A percentile compares a stretch with the other conserved stretches of the same genome.
Evolutionary conservation across 2,888 invertebrate species (phyloP).

Genomic region (Euplagia quadripunctaria): DNA sequence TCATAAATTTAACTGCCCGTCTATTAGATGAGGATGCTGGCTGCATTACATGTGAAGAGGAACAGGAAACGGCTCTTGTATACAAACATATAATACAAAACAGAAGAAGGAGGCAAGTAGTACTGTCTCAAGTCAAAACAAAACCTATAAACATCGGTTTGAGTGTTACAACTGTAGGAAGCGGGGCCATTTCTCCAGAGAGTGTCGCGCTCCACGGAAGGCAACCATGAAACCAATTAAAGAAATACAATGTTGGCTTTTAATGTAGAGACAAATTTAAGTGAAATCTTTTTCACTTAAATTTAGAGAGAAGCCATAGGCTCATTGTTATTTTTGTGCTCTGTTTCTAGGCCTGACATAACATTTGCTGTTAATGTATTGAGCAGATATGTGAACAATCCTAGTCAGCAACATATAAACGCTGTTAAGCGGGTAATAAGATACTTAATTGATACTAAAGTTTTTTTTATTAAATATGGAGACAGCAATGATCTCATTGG

Average conservation of each 20-base stretch:
- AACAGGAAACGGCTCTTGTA: too few species aligned
- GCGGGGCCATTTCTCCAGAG: too few species aligned
- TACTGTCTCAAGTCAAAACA: too few species aligned
- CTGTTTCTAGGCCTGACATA: slow-evolving; percentile 43
- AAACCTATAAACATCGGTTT: too few species aligned
- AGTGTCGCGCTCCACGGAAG: too few species aligned
- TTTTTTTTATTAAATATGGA: slow-evolving; percentile 45
- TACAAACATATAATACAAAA: not conserved
- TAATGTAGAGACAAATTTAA: too few species aligned
- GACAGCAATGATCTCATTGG: slow-evolving; percentile 35
- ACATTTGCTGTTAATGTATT: slow-evolving; percentile 36
- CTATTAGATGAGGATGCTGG: too few species aligned
- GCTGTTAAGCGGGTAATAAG: slow-evolving; percentile 44
- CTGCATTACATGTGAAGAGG: not conserved
- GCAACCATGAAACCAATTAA: too few species aligned
- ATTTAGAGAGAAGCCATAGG: slow-evolving; percentile 44
- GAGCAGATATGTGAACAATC: slow-evolving; percentile 45
- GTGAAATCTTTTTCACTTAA: not conserved
- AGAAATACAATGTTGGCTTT: too few species aligned
- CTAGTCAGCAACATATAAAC: slow-evolving; percentile 36
- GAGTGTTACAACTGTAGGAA: too few species aligned
- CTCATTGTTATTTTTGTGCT: slow-evolving; percentile 40
- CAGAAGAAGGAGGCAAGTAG: too few species aligned
- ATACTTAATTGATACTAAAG: slow-evolving; percentile 45
- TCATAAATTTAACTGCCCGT: too few species aligned